Evolutionary conservation across 2,113 vertebrate species (phyloP).

Genomic region (Xiphophorus hellerii): DNA sequence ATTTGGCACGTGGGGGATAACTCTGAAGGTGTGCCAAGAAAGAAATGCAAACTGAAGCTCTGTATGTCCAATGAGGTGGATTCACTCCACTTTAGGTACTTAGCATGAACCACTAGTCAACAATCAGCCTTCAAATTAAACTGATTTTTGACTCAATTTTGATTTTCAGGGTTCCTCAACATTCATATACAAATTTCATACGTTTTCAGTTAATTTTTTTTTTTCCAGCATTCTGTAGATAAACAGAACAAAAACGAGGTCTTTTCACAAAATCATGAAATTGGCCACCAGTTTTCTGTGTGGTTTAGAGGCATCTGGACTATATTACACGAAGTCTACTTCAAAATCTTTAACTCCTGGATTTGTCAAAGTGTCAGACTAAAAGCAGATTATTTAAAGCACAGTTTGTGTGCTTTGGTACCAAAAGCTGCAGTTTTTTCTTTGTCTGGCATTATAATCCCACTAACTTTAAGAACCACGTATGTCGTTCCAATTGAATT

Average conservation of each 20-base stretch:
- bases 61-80: not conserved
- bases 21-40: not conserved
- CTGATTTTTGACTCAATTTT: conserved; percentile 18
- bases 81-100: conserved; percentile 8
- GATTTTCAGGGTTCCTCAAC: not conserved
- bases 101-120: conserved; percentile 35
- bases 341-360: not conserved
- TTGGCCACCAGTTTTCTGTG: not conserved
- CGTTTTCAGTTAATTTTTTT: not conserved
- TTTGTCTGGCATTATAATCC: no score
- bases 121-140: conserved; percentile 19
- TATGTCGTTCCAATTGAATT: no score
- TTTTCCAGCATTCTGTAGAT: not conserved
- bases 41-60: not conserved
- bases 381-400: not conserved
- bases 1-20: conserved; percentile 18
- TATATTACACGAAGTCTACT: not conserved
- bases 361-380: not conserved
- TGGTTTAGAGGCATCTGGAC: not conserved
- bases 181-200: not conserved
- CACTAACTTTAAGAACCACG: no score
- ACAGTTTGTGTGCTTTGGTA: not conserved
- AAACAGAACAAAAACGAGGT: not conserved
- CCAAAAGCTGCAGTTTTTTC: no score
- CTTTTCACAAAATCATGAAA: not conserved